phyloP scores from a whole-genome alignment of 1,140 invertebrate genomes.

The Philaenus spumarius region DNA sequence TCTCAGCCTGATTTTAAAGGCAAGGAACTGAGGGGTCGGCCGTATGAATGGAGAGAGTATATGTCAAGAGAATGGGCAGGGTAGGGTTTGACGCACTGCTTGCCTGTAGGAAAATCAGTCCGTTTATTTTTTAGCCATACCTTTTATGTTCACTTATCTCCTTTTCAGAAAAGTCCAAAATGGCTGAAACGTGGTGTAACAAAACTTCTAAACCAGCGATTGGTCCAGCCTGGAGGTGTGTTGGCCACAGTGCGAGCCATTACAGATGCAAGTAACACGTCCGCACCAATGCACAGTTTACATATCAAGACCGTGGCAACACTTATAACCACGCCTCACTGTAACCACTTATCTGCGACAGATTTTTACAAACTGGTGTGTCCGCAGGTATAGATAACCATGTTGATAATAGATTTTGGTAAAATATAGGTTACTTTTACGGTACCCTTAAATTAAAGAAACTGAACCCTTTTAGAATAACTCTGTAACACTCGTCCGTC shows the following conservation, averaged over 20 bases:
- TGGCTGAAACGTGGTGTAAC: slow-evolving; percentile 57
- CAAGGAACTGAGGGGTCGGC: not conserved
- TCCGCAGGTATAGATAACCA: slow-evolving; percentile 3
- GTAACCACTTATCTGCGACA: too few species aligned
- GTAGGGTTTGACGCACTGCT: too few species aligned
- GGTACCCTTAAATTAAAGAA: too few species aligned
- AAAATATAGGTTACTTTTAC: too few species aligned
- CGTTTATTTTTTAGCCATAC: too few species aligned
- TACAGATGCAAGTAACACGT: slow-evolving; percentile 47
- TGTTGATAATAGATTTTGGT: slow-evolving; percentile 58
- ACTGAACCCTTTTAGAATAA: too few species aligned
- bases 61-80: not conserved
- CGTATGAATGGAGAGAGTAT: not conserved
- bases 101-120: too few species aligned
- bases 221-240: slow-evolving; percentile 52
- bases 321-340: slow-evolving; percentile 51
- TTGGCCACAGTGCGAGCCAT: slow-evolving; percentile 51
- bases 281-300: slow-evolving; percentile 51
- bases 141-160: not conserved
- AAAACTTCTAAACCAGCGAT: slow-evolving; percentile 48
- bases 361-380: too few species aligned
- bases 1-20: not conserved
- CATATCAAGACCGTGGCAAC: slow-evolving; percentile 57
- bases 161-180: slow-evolving; percentile 40
- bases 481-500: too few species aligned